Evolutionary conservation across 2,888 invertebrate species (phyloP), one percentile per base, ranked within the genome.

Genomic region (Leistus spinibarbis): DNA sequence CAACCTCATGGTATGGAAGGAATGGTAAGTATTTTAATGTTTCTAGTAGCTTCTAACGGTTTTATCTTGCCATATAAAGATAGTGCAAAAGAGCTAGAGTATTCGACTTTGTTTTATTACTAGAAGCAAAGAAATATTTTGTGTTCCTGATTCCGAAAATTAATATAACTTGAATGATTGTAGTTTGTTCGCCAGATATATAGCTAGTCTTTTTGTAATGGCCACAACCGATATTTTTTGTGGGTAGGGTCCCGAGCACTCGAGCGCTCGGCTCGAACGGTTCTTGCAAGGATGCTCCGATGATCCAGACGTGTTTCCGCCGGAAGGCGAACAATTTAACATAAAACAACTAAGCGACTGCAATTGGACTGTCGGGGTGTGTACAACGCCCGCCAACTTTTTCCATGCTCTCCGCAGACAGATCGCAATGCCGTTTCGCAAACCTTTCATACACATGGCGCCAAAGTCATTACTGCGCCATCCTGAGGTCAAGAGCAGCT

Each of bases 401-500:
- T 94, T 93, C 87, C 95, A 95, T 85, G 85, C 90, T 80, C 86
- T 95, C 68, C 88, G 95, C 63, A 87, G 95, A 16, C 95, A 95
- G 86, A 89, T 94, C 71, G 88, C 89, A 53, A 84, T 93, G 84
- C 93, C 94, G 0, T 94, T 95, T 87, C 88, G 95, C 76, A 95
- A 95, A 85, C 95, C 95, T 24, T 84, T 94, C 78, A 89, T 95
- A 76, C 82, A 94, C 4, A 90, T 94, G 88, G 91, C 93, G 13
- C 95, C 95, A 0, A 95, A 95, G 85, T 89, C 92, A 60, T 88
- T 95, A 78, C 88, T 95, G 76, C 90, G 94, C 79, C 92, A 93
- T n/a, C 65, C 54, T 19, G 27, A 69, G 72, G 10, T 16, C 40
- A 19, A 40, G 22, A 16, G 16, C 68, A 69, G 60, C 67, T 69